phyloP scores from a whole-genome alignment of 2,888 invertebrate genomes.

The Troilus luridus region DNA sequence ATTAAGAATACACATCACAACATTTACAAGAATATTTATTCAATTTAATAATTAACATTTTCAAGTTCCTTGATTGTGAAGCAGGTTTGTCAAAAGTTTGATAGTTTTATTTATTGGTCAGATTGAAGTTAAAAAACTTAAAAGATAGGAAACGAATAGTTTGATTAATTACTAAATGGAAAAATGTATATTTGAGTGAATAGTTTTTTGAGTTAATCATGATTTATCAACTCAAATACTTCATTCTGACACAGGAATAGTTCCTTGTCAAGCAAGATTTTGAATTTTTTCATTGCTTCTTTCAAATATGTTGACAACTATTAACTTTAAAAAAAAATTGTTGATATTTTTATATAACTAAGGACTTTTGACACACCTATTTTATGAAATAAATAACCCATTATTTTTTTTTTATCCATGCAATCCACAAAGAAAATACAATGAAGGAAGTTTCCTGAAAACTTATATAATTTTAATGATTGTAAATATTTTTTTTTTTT shows the following conservation, averaged over 20 bases:
- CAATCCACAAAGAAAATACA: not conserved
- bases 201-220: too few relatives aligned
- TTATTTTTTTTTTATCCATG: not conserved
- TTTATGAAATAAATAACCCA: not conserved
- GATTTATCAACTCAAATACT: too few relatives aligned
- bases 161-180: too few relatives aligned
- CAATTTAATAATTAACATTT: not conserved
- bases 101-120: not conserved
- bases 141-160: not conserved
- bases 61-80: not conserved
- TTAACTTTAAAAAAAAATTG: not conserved
- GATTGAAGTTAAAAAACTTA: not conserved
- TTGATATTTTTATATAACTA: not conserved
- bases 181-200: too few relatives aligned
- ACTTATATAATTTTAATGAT: not conserved
- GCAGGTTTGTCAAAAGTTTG: not conserved
- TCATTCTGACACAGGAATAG: too few relatives aligned
- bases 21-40: constrained; percentile 39
- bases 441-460: not conserved
- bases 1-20: constrained; percentile 29
- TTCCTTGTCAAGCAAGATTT: not conserved
- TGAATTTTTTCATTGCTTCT: not conserved
- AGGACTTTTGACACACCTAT: not conserved
- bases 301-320: not conserved
- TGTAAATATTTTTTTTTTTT: not conserved